These are phyloP conservation scores for Grammomys surdaster DNA, from an alignment of 2,113 vertebrate species.

Conservation along the genomic window DNA sequence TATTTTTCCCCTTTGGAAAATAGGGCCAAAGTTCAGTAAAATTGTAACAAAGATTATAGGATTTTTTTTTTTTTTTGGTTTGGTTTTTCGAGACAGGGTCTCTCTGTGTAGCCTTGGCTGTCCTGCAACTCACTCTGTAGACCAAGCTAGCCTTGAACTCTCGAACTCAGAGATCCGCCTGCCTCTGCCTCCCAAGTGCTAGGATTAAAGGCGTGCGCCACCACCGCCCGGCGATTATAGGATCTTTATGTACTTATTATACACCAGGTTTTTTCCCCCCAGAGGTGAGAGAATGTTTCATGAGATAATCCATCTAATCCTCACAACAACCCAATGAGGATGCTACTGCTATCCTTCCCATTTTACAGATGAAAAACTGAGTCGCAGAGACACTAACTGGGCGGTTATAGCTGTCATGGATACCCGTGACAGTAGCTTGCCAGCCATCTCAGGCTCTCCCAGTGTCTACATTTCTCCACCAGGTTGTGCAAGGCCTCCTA, in stretches of 20 bases:
- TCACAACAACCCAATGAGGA: neutral
- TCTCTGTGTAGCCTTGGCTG: too few relatives aligned
- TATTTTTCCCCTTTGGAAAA: neutral
- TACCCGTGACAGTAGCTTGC: neutral
- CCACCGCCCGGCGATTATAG: too few relatives aligned
- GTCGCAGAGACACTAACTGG: neutral
- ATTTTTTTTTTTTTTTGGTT: too few relatives aligned
- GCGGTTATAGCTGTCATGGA: neutral
- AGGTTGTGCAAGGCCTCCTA: neutral
- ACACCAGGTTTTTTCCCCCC: neutral
- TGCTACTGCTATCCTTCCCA: neutral
- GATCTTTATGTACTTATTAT: neutral
- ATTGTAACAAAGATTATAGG: neutral
- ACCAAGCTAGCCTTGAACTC: too few relatives aligned
- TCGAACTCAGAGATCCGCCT: too few relatives aligned
- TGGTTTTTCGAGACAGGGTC: too few relatives aligned
- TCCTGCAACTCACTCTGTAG: too few relatives aligned
- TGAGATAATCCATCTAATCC: neutral
- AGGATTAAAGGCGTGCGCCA: too few relatives aligned
- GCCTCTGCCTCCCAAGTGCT: too few relatives aligned
- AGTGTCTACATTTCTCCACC: neutral
- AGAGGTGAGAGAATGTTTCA: neutral
- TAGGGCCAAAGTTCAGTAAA: neutral
- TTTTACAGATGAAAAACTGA: slow-evolving; percentile 39
- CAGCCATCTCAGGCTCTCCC: neutral